A percentile compares a stretch with the other conserved stretches of the same genome.
Evolutionary conservation across 2,113 vertebrate species (phyloP).

Genomic region (Edolisoma coerulescens): DNA sequence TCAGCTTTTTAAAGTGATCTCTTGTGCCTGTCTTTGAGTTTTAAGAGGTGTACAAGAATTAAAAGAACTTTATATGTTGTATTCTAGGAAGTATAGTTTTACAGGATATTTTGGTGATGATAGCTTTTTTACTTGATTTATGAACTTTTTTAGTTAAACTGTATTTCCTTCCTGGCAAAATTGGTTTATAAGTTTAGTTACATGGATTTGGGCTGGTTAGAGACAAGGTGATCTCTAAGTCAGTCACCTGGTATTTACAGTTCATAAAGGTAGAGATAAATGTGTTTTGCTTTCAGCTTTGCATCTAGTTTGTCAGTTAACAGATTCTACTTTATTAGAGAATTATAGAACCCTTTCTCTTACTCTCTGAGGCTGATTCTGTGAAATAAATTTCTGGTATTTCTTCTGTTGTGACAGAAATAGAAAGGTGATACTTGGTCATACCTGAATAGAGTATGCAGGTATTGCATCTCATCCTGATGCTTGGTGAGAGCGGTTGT

Average conservation of each 20-base stretch:
- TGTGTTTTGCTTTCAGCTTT: neutral
- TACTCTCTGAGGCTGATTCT: neutral
- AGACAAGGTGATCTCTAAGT: neutral
- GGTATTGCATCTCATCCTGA: accelerated
- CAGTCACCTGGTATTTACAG: neutral
- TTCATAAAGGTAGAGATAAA: neutral
- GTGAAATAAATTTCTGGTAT: neutral
- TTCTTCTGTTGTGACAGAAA: neutral
- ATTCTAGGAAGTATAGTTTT: neutral
- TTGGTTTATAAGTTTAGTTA: neutral
- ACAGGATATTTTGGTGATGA: neutral
- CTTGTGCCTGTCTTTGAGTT: neutral
- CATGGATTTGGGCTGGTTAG: neutral
- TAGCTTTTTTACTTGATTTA: neutral
- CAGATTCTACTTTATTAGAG: neutral
- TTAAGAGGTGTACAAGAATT: neutral
- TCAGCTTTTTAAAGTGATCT: neutral
- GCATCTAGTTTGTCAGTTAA: neutral
- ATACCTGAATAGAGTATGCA: neutral
- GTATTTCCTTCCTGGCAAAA: neutral
- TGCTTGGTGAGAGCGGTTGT: neutral
- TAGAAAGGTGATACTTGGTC: neutral
- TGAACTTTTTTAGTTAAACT: neutral
- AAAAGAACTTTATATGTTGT: neutral
- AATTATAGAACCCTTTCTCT: neutral